These are phyloP conservation scores for Drosophila chauvacae DNA, from an alignment of 1,140 invertebrate genomes.

Conservation along the genomic window DNA sequence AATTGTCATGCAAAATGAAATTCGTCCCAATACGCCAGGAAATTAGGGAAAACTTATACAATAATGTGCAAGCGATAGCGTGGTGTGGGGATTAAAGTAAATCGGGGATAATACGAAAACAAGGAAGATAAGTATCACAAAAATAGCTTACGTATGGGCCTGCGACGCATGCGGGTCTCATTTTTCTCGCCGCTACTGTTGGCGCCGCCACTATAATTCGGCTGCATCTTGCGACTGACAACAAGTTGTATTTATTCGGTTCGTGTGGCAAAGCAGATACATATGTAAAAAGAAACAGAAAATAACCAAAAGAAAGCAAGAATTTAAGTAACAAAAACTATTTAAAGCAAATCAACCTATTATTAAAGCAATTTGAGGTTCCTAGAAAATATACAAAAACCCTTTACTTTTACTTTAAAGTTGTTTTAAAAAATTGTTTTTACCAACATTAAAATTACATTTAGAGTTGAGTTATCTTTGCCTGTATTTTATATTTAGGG, in stretches of 20 bases:
- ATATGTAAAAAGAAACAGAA: constrained; percentile 52
- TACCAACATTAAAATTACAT: neutral
- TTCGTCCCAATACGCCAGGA: neutral
- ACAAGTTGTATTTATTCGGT: constrained; percentile 31
- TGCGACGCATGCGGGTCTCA: constrained; percentile 71
- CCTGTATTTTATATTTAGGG: neutral
- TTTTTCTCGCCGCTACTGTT: constrained; percentile 74
- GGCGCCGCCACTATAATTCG: constrained; percentile 47
- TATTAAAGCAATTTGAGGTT: neutral
- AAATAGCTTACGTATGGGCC: constrained; percentile 81
- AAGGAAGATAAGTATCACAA: constrained; percentile 31
- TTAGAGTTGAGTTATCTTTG: neutral
- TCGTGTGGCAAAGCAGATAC: constrained; percentile 54
- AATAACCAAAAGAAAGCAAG: constrained; percentile 62
- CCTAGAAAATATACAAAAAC: neutral
- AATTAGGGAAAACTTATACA: neutral
- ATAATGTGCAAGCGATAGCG: neutral
- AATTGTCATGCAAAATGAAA: neutral
- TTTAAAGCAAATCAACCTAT: constrained; percentile 1
- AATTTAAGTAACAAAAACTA: constrained; percentile 36
- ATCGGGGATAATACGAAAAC: neutral
- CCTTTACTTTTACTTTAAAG: too few species aligned
- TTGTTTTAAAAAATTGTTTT: neutral
- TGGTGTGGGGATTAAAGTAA: neutral
- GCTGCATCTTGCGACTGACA: constrained; percentile 61